Evolutionary conservation across 2,797 vertebrate genomes (phyloP).

Genomic region (Pitangus sulphuratus): DNA sequence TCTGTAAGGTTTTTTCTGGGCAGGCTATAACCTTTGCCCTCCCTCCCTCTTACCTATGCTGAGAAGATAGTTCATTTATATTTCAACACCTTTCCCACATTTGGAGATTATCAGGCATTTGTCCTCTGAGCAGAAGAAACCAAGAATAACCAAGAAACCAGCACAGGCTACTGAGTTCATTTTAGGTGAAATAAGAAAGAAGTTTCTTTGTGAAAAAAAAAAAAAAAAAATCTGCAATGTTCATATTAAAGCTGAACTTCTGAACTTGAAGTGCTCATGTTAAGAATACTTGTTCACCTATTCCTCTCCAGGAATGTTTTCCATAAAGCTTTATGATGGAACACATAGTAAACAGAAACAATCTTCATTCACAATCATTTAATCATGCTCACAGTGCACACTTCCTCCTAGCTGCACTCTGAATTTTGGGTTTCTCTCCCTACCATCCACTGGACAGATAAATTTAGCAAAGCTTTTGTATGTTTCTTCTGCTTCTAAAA

Average conservation of each 20-base stretch:
- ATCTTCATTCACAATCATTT: constrained; percentile 1
- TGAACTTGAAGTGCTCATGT: constrained; percentile 27
- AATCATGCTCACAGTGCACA: neutral
- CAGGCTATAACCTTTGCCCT: neutral
- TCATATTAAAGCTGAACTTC: constrained; percentile 50
- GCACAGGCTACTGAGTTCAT: neutral
- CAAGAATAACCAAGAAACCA: neutral
- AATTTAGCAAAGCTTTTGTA: neutral
- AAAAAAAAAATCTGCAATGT: neutral
- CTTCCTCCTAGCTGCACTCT: neutral
- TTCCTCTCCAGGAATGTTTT: constrained; percentile 43
- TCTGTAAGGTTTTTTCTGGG: neutral
- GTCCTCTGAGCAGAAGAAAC: neutral
- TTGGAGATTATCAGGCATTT: neutral
- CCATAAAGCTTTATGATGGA: constrained; percentile 56
- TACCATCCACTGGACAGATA: neutral
- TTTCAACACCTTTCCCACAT: neutral
- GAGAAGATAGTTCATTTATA: neutral
- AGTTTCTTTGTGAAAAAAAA: neutral
- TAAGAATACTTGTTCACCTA: constrained; percentile 17
- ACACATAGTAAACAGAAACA: constrained; percentile 61
- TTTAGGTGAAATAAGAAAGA: neutral
- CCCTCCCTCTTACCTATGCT: neutral
- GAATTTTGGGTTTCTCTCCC: neutral
- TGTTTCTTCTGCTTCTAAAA: neutral